A percentile compares a stretch with the other conserved stretches of the same genome.
Conservation (phyloP, 2,113 vertebrate species). For the Cephalopterus ornatus region DNA sequence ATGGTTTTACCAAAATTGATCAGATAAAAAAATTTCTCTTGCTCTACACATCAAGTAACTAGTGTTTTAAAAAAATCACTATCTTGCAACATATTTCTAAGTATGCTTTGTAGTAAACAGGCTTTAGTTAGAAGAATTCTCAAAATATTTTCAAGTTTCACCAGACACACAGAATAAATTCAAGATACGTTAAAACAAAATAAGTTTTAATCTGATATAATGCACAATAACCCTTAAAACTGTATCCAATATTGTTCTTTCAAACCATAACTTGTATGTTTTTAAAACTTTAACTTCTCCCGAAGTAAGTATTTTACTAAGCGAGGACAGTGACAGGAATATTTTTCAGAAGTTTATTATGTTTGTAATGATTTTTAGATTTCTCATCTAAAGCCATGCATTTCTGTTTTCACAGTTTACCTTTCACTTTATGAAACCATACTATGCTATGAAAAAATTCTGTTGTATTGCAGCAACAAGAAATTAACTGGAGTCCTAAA, state of each 20-base stretch:
- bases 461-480: background rate
- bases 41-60: background rate
- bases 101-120: background rate
- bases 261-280: background rate
- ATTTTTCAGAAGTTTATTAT: background rate
- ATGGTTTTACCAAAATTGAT: accelerated
- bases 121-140: background rate
- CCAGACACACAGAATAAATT: accelerated
- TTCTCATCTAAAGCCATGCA: background rate
- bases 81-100: background rate
- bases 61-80: background rate
- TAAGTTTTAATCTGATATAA: background rate
- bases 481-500: background rate
- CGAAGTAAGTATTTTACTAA: background rate
- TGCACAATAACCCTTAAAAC: accelerated
- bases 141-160: background rate
- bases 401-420: background rate
- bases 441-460: background rate
- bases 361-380: background rate
- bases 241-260: background rate
- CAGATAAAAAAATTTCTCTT: background rate
- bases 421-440: background rate
- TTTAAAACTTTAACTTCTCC: background rate
- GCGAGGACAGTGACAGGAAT: background rate
- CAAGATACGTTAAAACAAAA: background rate